Evolutionary conservation across 2,113 vertebrate species (phyloP), one percentile per base, ranked within the genome.

Genomic region (Bambusicola thoracicus): DNA sequence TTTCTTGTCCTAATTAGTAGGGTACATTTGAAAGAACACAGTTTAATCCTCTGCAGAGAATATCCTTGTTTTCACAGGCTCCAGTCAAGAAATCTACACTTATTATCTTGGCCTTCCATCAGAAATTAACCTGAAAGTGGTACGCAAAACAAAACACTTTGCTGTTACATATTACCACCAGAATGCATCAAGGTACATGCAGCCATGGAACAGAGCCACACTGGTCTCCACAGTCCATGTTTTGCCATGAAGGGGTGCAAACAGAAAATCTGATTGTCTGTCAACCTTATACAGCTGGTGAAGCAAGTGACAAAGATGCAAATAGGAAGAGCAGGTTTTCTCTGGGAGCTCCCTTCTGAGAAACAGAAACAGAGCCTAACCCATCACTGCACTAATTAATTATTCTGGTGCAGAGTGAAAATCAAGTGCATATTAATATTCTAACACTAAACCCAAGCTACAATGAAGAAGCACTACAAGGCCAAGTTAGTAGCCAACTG

Each of bases 151-250:
- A 4, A 53, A 10, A 56, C 19, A 32, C 11, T n/a, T 83, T 63
- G 15, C 17, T 53, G 10, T 1, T 1, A 11, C 17, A 7, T 44
- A n/a, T 19, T 20, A 34, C 11, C 32, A 43, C 6, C 3, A 44
- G 19, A 85, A 38, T 18, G 10, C 21, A 81, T 5, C 1, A 11
- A 70, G 67, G 70, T 27, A 53, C 40, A 36, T 78, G 7, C 44
- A 62, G 16, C 12, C 44, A 66, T 20, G 30, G 7, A 25, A 30
- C 5, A 34, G 24, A 8, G 59, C 10, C 10, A 13, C 58, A 10
- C 4, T 40, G 74, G 14, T 21, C 62, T 20, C 18, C 13, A 19
- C 0, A 1, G 22, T 16, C 36, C 5, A 0, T 29, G 11, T 3
- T 75, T 53, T 53, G 15, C 8, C 4, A 5, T 29, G 18, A 9